These are phyloP conservation scores for Melanotaenia trifasciata DNA, from an alignment of 2,797 vertebrate species.

Conservation along the genomic window DNA sequence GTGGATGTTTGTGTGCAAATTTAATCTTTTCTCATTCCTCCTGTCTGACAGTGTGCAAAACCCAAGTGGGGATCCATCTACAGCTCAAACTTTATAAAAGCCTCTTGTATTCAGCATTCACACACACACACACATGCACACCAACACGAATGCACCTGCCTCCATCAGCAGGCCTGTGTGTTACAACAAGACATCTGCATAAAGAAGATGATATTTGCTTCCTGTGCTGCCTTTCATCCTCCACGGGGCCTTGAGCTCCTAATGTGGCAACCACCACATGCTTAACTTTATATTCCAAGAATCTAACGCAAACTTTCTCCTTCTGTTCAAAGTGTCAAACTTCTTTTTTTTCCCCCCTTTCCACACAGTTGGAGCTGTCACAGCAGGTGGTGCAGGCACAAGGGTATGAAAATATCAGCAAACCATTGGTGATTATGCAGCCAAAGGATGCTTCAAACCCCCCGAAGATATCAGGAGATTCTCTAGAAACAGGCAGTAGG, in stretches of 20 bases:
- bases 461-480: constrained; percentile 22
- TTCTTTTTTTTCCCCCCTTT: constrained; percentile 10
- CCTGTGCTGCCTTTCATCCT: constrained; percentile 45
- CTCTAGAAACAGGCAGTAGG: constrained; percentile 6
- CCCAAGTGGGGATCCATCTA: constrained; percentile 46
- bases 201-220: constrained; percentile 38
- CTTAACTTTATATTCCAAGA: constrained; percentile 48
- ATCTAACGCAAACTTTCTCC: constrained; percentile 31
- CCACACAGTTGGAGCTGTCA: constrained; percentile 40
- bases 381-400: constrained; percentile 43
- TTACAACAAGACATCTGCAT: constrained; percentile 34
- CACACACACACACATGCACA: not conserved
- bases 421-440: constrained; percentile 44
- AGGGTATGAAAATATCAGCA: constrained; percentile 48
- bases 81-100: constrained; percentile 53
- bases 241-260: constrained; percentile 17
- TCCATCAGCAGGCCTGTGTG: constrained; percentile 23
- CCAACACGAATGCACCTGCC: constrained; percentile 12
- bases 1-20: constrained; percentile 29
- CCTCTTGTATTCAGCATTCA: constrained; percentile 17
- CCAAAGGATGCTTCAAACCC: constrained; percentile 24
- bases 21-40: constrained; percentile 48
- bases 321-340: constrained; percentile 38
- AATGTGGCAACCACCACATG: constrained; percentile 33
- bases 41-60: constrained; percentile 45